phyloP scores from a whole-genome alignment of 2,888 invertebrate species.

The Autographa pulchrina region DNA sequence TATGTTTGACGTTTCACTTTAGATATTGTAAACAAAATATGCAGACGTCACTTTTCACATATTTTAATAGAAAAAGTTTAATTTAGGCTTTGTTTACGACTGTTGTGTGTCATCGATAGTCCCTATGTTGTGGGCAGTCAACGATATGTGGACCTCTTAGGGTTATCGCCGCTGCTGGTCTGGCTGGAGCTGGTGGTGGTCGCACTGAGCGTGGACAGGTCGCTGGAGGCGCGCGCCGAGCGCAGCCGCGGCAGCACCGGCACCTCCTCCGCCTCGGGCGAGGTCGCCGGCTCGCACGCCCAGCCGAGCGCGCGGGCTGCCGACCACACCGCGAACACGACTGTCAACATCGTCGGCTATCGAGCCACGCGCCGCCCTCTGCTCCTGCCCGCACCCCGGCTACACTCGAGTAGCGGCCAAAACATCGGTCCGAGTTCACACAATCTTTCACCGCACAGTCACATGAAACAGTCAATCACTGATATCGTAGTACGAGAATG shows the following conservation, averaged over 20 bases:
- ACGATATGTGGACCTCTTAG: constrained; percentile 80
- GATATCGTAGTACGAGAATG: constrained; percentile 50
- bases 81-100: constrained; percentile 20
- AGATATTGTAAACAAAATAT: background rate
- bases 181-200: constrained; percentile 87
- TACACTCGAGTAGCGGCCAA: constrained; percentile 68
- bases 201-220: constrained; percentile 86
- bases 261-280: constrained; percentile 81
- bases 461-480: constrained; percentile 64
- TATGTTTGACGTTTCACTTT: constrained; percentile 24
- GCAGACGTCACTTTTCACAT: background rate
- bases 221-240: constrained; percentile 86
- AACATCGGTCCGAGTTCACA: constrained; percentile 77
- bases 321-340: constrained; percentile 91
- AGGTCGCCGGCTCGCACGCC: constrained; percentile 74
- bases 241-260: constrained; percentile 84
- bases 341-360: constrained; percentile 88
- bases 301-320: constrained; percentile 90
- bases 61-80: background rate
- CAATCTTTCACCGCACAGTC: constrained; percentile 60
- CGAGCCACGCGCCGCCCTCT: constrained; percentile 78
- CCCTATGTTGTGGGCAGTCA: background rate
- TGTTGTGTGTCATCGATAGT: constrained; percentile 39
- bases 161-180: constrained; percentile 82
- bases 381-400: constrained; percentile 75